These are phyloP conservation scores for Drosophila eugracilis DNA, from an alignment of 1,140 invertebrate species.

Conservation along the genomic window DNA sequence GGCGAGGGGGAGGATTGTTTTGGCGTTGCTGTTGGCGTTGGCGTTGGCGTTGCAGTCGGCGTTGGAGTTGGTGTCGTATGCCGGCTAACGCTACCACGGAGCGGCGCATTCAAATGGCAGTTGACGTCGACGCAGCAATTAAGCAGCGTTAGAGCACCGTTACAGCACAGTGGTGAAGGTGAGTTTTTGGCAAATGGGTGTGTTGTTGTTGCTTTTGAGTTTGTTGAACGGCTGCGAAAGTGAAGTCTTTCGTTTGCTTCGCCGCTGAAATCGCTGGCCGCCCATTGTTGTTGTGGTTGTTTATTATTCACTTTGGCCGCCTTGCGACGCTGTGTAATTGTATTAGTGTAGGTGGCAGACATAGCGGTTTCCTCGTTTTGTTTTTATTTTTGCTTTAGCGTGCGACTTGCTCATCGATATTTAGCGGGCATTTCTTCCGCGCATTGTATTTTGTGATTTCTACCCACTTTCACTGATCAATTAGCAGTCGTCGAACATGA, in stretches of 20 bases:
- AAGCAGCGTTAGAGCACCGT: conserved; percentile 66
- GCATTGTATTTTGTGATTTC: conserved; percentile 25
- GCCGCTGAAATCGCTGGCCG: conserved; percentile 50
- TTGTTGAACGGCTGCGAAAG: conserved; percentile 76
- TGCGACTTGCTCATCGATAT: conserved; percentile 15
- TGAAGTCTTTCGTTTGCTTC: conserved; percentile 83
- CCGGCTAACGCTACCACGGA: conserved; percentile 65
- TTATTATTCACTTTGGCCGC: conserved; percentile 60
- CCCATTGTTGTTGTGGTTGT: conserved; percentile 34
- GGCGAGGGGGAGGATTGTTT: conserved; percentile 54
- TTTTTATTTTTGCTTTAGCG: conserved; percentile 24
- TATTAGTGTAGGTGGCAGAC: conserved; percentile 60
- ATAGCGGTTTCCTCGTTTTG: conserved; percentile 45
- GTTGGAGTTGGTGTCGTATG: conserved; percentile 49
- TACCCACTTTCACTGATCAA: conserved; percentile 59
- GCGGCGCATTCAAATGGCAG: conserved; percentile 73
- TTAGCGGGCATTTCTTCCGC: conserved; percentile 29
- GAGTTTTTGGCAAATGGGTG: conserved; percentile 46
- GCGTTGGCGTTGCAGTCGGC: conserved; percentile 28
- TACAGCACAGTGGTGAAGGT: conserved; percentile 77
- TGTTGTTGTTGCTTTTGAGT: conserved; percentile 34
- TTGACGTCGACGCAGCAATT: conserved; percentile 80
- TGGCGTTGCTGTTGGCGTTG: conserved; percentile 36
- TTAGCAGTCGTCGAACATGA: conserved; percentile 17
- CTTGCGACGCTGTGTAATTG: conserved; percentile 74